Percentiles rank a stretch among this genome's conserved stretches.
These are phyloP conservation scores for Pycnomerus fuliginosus DNA, from an alignment of 2,888 invertebrate genomes.

Conservation along the genomic window DNA sequence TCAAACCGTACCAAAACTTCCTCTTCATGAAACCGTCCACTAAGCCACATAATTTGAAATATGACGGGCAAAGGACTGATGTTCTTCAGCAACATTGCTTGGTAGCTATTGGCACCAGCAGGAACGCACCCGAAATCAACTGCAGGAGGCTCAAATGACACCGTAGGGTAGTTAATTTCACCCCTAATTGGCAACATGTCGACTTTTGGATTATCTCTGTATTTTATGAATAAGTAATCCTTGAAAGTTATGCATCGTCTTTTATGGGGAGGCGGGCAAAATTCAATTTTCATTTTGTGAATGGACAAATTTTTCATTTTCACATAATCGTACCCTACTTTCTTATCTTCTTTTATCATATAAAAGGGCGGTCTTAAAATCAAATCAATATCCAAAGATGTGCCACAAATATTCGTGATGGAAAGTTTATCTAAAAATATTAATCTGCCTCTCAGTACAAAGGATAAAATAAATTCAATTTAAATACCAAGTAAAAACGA, in stretches of 20 bases:
- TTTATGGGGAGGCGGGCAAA: conserved; percentile 29
- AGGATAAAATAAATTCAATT: background rate
- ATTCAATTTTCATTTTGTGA: conserved; percentile 26
- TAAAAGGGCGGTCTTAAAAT: conserved; percentile 11
- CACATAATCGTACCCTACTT: conserved; percentile 7
- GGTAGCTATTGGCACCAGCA: conserved; percentile 52
- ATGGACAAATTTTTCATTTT: conserved; percentile 6
- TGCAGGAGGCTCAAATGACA: conserved; percentile 57
- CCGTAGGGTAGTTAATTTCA: conserved; percentile 68
- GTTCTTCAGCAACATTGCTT: conserved; percentile 56
- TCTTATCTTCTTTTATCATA: conserved; percentile 8
- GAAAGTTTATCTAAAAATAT: conserved; percentile 55
- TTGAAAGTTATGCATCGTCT: conserved; percentile 35
- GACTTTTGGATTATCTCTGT: conserved; percentile 49
- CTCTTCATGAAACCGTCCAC: too few species aligned
- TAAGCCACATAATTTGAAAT: too few species aligned
- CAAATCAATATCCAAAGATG: conserved; percentile 11
- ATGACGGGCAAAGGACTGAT: conserved; percentile 55
- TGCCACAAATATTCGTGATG: conserved; percentile 52
- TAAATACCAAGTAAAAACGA: background rate
- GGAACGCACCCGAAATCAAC: conserved; percentile 65
- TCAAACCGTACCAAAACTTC: conserved; percentile 1
- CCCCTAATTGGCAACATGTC: conserved; percentile 63
- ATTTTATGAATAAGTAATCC: conserved; percentile 45
- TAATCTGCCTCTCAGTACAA: too few species aligned